Percentiles rank a stretch among this genome's conserved stretches.
phyloP scores from a whole-genome alignment of 2,797 vertebrate genomes.

The Acanthurus tractus region DNA sequence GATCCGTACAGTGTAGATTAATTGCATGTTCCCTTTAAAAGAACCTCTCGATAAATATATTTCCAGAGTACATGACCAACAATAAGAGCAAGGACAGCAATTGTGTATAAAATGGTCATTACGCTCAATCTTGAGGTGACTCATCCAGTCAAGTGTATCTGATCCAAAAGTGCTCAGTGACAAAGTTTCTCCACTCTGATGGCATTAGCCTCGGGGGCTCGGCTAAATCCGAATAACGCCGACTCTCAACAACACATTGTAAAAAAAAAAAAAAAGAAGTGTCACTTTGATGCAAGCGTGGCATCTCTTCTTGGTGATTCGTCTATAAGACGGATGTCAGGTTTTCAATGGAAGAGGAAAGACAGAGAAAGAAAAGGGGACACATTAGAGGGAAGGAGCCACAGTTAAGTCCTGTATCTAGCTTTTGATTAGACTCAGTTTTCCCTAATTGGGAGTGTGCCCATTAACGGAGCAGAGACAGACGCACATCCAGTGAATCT shows the following conservation, averaged over 20 bases:
- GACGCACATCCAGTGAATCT: constrained; percentile 53
- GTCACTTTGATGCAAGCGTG: constrained; percentile 44
- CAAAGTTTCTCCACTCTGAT: constrained; percentile 46
- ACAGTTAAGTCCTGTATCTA: constrained; percentile 22
- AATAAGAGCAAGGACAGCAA: constrained; percentile 19
- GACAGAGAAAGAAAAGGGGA: constrained; percentile 5
- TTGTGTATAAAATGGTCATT: constrained; percentile 34
- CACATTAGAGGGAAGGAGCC: constrained; percentile 6
- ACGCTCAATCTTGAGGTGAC: constrained; percentile 25
- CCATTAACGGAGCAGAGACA: constrained; percentile 67
- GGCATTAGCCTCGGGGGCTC: constrained; percentile 42
- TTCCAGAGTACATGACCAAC: background rate
- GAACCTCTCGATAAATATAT: constrained; percentile 14
- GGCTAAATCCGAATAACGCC: constrained; percentile 49
- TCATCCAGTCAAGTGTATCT: constrained; percentile 43
- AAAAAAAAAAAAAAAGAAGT: constrained; percentile 41
- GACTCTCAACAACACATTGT: constrained; percentile 32
- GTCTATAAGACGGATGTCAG: background rate
- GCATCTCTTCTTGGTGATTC: constrained; percentile 9
- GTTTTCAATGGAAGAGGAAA: constrained; percentile 30
- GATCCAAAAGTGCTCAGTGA: constrained; percentile 48
- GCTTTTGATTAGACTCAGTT: constrained; percentile 60
- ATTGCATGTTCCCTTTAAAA: background rate
- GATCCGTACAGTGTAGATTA: background rate
- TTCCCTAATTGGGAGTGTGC: constrained; percentile 66